Conservation (phyloP, 2,888 invertebrate genomes). For the Euzophera pinguis region DNA sequence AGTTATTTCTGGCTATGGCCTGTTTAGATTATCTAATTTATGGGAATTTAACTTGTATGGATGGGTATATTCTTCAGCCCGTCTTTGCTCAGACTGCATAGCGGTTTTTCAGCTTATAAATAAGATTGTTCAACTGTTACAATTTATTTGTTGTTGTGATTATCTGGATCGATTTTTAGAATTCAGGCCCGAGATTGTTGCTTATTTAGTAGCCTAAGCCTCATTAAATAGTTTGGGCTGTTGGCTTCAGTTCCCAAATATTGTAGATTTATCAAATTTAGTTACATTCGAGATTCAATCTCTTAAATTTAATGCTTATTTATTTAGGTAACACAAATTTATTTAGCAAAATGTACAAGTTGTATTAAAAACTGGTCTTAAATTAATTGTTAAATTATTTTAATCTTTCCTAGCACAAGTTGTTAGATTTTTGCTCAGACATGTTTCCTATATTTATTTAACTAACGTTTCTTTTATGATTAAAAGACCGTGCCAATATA, state of each 20-base stretch:
- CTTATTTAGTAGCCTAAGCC: too few species aligned
- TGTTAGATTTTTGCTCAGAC: constrained; percentile 23
- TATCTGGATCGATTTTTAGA: too few species aligned
- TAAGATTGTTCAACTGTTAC: too few species aligned
- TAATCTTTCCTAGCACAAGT: constrained; percentile 14
- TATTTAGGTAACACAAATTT: background rate
- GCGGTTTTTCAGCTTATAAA: background rate
- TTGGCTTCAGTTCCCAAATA: too few species aligned
- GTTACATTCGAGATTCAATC: constrained; percentile 5
- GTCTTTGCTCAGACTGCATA: background rate
- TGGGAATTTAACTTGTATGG: too few species aligned
- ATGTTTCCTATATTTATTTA: constrained; percentile 51
- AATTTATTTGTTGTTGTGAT: too few species aligned
- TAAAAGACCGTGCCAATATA: constrained; percentile 16
- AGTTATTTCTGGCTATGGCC: background rate
- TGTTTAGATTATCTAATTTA: too few species aligned
- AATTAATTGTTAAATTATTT: constrained; percentile 9
- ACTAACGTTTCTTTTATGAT: constrained; percentile 19
- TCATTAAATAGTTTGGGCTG: too few species aligned
- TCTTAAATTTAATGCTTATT: background rate
- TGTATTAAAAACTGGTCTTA: background rate
- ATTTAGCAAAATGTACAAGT: constrained; percentile 7
- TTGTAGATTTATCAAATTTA: background rate
- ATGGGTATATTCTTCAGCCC: too few species aligned
- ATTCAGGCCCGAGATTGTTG: too few species aligned